These are phyloP conservation scores for Drosophila willistoni DNA, from an alignment of 1,140 invertebrate species.

Conservation along the genomic window DNA sequence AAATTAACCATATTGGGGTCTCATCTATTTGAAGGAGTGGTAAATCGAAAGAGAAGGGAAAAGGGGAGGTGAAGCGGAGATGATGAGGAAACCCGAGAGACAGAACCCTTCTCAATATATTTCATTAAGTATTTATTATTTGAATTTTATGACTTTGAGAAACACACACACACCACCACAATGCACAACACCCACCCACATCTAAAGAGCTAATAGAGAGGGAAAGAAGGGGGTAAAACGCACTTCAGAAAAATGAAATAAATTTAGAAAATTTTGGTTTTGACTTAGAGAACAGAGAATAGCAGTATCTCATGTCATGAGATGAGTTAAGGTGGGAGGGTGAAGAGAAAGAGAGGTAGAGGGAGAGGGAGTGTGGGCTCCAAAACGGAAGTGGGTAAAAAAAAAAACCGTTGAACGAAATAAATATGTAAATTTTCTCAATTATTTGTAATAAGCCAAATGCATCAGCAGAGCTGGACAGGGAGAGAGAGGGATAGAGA, in stretches of 20 bases:
- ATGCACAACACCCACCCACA: conserved; percentile 1
- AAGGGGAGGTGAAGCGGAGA: background rate
- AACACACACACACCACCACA: conserved; percentile 41
- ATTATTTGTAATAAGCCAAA: conserved; percentile 37
- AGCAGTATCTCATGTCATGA: background rate
- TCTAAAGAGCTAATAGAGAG: background rate
- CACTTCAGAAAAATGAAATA: background rate
- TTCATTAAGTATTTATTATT: conserved; percentile 40
- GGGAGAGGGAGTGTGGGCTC: background rate
- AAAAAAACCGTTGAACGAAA: conserved; percentile 25
- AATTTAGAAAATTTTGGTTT: background rate
- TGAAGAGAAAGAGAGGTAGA: background rate
- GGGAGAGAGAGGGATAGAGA: background rate
- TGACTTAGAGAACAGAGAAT: background rate
- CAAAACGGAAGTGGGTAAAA: conserved; percentile 40
- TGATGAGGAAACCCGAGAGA: background rate
- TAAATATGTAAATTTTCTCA: conserved; percentile 46
- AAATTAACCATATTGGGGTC: conserved; percentile 56
- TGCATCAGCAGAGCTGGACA: background rate
- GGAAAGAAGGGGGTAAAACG: background rate
- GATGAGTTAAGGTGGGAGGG: background rate
- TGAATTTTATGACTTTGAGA: conserved; percentile 61
- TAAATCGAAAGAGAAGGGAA: background rate
- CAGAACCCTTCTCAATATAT: conserved; percentile 62
- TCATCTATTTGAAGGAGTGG: conserved; percentile 37